Evolutionary conservation across 2,888 invertebrate genomes (phyloP).

Genomic region (Drosophila merina): DNA sequence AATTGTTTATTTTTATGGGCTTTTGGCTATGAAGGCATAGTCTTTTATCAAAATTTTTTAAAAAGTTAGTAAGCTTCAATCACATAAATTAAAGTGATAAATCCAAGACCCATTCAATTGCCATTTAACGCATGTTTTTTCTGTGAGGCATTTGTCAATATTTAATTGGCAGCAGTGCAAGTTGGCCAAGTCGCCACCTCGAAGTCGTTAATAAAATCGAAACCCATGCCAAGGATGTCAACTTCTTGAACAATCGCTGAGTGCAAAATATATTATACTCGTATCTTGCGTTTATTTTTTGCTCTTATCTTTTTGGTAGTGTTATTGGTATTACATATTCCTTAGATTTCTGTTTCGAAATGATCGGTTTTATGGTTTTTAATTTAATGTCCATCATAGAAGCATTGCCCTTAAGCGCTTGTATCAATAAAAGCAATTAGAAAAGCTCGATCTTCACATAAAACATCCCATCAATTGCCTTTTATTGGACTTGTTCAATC

Average conservation of each 20-base stretch:
- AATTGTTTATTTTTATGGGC: constrained; percentile 22
- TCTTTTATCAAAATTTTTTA: constrained; percentile 24
- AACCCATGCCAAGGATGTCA: constrained; percentile 79
- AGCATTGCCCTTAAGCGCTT: constrained; percentile 28
- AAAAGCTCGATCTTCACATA: constrained; percentile 13
- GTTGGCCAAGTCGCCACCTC: constrained; percentile 14
- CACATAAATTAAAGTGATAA: constrained; percentile 60
- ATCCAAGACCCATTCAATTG: constrained; percentile 39
- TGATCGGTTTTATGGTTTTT: too few relatives aligned
- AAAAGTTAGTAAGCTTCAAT: constrained; percentile 50
- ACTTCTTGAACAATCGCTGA: constrained; percentile 64
- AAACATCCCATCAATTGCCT: constrained; percentile 40
- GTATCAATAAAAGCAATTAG: constrained; percentile 37
- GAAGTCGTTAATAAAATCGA: constrained; percentile 51
- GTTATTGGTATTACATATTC: too few relatives aligned
- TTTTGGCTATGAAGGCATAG: background rate
- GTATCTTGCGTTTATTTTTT: background rate
- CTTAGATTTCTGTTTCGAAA: too few relatives aligned
- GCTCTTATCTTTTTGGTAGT: background rate
- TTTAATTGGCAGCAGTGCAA: constrained; percentile 44
- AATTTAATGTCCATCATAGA: too few relatives aligned
- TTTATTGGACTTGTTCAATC: constrained; percentile 14
- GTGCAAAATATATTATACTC: constrained; percentile 3
- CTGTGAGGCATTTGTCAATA: constrained; percentile 62
- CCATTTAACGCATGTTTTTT: constrained; percentile 25